These are phyloP conservation scores for Sarcophilus harrisii DNA, from an alignment of 2,797 vertebrate genomes.

Conservation along the genomic window DNA sequence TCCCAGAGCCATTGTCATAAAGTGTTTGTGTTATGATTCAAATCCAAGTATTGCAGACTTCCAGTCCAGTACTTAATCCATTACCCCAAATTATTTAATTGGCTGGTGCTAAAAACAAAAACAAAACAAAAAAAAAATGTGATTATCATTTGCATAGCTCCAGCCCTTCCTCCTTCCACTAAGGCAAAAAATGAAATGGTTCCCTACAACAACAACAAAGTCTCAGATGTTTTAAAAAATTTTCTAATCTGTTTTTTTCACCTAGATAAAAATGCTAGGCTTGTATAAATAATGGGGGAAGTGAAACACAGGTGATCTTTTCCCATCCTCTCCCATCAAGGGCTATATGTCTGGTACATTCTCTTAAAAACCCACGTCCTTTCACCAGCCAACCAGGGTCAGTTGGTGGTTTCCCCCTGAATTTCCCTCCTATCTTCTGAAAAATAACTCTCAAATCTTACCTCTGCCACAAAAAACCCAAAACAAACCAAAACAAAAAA, in stretches of 20 bases:
- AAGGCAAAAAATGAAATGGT: neutral
- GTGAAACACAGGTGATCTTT: neutral
- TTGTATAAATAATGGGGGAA: neutral
- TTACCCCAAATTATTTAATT: neutral
- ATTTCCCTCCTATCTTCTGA: conserved; percentile 16
- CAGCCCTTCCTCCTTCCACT: neutral
- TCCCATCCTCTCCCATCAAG: neutral
- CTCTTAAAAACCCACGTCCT: neutral
- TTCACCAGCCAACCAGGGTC: neutral
- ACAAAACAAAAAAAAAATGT: neutral
- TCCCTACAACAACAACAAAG: neutral
- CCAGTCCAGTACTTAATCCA: neutral
- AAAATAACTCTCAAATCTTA: neutral
- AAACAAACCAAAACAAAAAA: no score
- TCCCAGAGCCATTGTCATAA: neutral
- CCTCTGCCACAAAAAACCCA: neutral
- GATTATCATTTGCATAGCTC: neutral
- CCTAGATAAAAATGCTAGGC: neutral
- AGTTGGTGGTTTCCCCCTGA: neutral
- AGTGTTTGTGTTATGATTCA: neutral
- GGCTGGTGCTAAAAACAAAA: neutral
- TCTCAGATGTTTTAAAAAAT: neutral
- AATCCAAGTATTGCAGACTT: neutral
- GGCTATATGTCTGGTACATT: neutral
- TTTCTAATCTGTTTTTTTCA: neutral